Percentiles rank a stretch among this genome's conserved stretches.
Conservation (phyloP, 2,797 vertebrate genomes). For the Podarcis lilfordi region DNA sequence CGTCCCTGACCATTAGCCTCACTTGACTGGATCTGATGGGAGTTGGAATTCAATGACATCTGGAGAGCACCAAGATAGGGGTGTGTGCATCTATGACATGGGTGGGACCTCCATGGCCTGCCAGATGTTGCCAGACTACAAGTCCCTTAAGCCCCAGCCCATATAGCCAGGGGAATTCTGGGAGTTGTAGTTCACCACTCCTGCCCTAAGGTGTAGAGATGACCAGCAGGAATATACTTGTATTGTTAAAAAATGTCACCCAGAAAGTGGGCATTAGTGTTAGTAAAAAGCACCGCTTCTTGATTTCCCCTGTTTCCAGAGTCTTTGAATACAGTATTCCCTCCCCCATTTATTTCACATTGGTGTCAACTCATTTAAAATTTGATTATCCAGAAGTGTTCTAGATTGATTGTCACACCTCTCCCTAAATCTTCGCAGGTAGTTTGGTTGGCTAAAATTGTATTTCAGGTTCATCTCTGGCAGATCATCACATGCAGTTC, state of each 20-base stretch:
- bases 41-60: too few species aligned
- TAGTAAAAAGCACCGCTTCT: background rate
- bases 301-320: background rate
- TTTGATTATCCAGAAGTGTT: background rate
- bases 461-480: background rate
- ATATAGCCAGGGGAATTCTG: too few species aligned
- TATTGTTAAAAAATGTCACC: background rate
- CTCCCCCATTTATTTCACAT: too few species aligned
- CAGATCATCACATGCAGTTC: background rate
- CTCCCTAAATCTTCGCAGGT: background rate
- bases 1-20: too few species aligned
- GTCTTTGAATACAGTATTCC: background rate
- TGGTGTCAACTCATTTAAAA: background rate
- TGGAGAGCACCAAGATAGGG: too few species aligned
- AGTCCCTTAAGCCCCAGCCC: too few species aligned
- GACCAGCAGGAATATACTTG: background rate
- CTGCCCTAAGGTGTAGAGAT: background rate
- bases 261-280: background rate
- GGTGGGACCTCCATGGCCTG: too few species aligned
- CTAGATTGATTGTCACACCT: background rate
- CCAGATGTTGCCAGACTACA: too few species aligned
- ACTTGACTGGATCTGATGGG: too few species aligned
- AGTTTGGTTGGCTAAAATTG: slow-evolving; percentile 14
- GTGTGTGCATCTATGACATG: too few species aligned
- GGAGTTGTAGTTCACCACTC: too few species aligned